Evolutionary conservation across 2,797 vertebrate genomes (phyloP).

Genomic region (Neosilurus mollespiculum): DNA sequence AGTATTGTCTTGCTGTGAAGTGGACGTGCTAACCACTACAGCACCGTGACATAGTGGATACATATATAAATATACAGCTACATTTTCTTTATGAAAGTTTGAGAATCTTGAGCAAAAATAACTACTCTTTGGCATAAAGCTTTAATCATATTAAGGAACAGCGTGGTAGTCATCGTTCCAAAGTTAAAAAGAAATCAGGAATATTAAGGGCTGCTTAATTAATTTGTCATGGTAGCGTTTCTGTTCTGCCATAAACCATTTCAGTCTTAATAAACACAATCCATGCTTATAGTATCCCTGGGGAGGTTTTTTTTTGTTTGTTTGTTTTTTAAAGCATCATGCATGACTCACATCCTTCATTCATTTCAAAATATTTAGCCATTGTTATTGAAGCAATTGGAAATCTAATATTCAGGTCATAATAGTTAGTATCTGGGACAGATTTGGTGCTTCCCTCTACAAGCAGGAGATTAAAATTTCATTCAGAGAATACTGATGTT

Average conservation of each 20-base stretch:
- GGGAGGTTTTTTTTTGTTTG: not conserved
- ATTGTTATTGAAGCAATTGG: not conserved
- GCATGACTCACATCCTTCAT: not conserved
- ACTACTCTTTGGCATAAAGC: not conserved
- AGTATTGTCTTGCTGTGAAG: too few relatives aligned
- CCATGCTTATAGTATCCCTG: not conserved
- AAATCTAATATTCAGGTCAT: not conserved
- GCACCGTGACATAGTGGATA: too few relatives aligned
- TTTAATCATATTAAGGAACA: conserved; percentile 4
- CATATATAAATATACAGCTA: too few relatives aligned
- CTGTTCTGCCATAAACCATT: not conserved
- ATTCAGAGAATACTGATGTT: not conserved
- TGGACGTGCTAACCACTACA: too few relatives aligned
- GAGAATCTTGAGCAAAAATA: not conserved
- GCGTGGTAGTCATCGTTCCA: not conserved
- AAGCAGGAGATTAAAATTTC: not conserved
- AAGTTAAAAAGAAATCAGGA: not conserved
- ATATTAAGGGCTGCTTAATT: conserved; percentile 2
- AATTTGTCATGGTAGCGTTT: conserved; percentile 2
- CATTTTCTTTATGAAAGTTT: too few relatives aligned
- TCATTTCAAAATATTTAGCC: not conserved
- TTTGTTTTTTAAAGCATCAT: too few relatives aligned
- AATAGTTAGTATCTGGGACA: not conserved
- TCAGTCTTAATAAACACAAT: not conserved
- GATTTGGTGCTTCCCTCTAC: not conserved